Evolutionary conservation across 2,888 invertebrate genomes (phyloP).

Genomic region (Sphecodes monilicornis): DNA sequence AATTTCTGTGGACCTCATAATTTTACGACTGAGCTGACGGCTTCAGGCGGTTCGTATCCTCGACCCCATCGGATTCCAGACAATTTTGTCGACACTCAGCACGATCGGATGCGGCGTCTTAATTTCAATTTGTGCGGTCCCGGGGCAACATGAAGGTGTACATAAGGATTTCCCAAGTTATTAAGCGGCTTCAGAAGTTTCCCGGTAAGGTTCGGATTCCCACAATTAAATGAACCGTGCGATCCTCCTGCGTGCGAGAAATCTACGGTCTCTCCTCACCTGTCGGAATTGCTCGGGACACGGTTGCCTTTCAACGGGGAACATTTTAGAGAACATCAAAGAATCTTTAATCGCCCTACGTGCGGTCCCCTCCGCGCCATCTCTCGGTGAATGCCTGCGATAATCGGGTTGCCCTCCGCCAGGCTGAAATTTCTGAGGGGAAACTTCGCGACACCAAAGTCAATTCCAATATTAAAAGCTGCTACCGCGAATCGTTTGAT

Average conservation of each 20-base stretch:
- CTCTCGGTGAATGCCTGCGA: conserved; percentile 70
- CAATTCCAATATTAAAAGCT: conserved; percentile 51
- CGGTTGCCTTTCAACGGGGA: conserved; percentile 80
- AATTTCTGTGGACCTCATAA: not conserved
- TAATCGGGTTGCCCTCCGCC: conserved; percentile 66
- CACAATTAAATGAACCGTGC: conserved; percentile 82
- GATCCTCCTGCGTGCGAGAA: conserved; percentile 71
- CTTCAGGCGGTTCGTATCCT: conserved; percentile 8
- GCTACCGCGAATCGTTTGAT: conserved; percentile 44
- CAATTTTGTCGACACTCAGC: conserved; percentile 35
- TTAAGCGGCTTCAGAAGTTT: conserved; percentile 74
- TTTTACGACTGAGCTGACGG: not conserved
- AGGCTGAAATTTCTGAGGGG: conserved; percentile 50
- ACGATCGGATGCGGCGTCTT: conserved; percentile 51
- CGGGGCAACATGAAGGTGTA: conserved; percentile 57
- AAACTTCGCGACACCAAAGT: conserved; percentile 52
- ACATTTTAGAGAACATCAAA: conserved; percentile 83
- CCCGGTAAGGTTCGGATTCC: conserved; percentile 76
- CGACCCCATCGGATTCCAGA: conserved; percentile 35
- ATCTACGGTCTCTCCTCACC: conserved; percentile 77
- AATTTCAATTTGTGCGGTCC: conserved; percentile 68
- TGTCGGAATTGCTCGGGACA: conserved; percentile 80
- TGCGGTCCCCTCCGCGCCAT: conserved; percentile 72
- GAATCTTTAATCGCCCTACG: conserved; percentile 78
- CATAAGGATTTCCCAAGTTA: conserved; percentile 76